Evolutionary conservation across 2,888 invertebrate genomes (phyloP).

Genomic region (Drosophila mettleri): DNA sequence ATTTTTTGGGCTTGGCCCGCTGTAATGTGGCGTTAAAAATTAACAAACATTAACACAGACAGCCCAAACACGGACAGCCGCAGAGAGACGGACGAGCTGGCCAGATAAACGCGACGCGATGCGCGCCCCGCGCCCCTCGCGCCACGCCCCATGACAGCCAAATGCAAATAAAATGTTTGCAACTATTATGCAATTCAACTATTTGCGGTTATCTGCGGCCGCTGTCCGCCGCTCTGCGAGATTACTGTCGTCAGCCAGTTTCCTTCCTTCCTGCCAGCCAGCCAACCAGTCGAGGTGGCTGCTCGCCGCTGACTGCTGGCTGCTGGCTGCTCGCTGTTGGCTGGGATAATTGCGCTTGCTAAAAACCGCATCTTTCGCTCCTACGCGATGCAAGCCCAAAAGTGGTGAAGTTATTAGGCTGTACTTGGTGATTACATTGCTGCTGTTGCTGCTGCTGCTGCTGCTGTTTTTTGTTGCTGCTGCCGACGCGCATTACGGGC

Average conservation of each 20-base stretch:
- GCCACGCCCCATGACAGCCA: slow-evolving; percentile 7
- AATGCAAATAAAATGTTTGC: slow-evolving; percentile 67
- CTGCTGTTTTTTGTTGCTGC: slow-evolving; percentile 1
- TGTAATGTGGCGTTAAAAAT: slow-evolving; percentile 57
- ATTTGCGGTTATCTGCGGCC: slow-evolving; percentile 58
- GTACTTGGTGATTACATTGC: slow-evolving; percentile 30
- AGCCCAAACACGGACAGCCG: slow-evolving; percentile 7
- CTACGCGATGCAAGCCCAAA: slow-evolving; percentile 8
- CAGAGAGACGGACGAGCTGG: slow-evolving; percentile 2
- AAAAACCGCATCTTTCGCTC: slow-evolving; percentile 37
- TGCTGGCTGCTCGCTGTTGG: slow-evolving; percentile 8
- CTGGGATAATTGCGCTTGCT: slow-evolving; percentile 39
- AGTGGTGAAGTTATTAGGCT: slow-evolving; percentile 23
- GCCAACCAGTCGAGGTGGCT: slow-evolving; percentile 4
- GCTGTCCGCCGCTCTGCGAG: slow-evolving; percentile 24
- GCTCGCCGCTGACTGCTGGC: background rate
- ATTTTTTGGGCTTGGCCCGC: slow-evolving; percentile 26
- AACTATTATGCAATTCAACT: slow-evolving; percentile 68
- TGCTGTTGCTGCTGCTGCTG: slow-evolving; percentile 8
- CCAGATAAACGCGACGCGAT: slow-evolving; percentile 49
- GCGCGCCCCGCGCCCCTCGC: no score
- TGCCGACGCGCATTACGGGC: slow-evolving; percentile 47
- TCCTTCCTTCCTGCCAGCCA: slow-evolving; percentile 38
- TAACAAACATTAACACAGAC: slow-evolving; percentile 64
- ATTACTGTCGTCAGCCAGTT: slow-evolving; percentile 44